Evolutionary conservation across 2,797 vertebrate genomes (phyloP), one percentile per base, ranked within the genome.

Genomic region (Typhlichthys subterraneus): DNA sequence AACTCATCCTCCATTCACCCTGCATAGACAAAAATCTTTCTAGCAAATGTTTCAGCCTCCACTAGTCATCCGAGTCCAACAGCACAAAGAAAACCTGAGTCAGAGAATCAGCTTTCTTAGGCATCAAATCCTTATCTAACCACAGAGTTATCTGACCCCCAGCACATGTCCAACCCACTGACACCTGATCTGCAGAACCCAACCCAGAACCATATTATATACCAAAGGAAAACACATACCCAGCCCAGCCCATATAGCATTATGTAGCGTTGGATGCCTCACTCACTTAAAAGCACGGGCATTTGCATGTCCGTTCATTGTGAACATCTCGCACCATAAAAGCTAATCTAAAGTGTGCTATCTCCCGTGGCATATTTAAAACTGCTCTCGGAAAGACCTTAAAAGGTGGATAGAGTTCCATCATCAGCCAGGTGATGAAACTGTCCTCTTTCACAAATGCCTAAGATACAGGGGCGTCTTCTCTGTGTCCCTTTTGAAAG

Each of bases 131-230:
- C 82, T 85, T 82, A 59, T 62, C 85, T 79, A 68, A 86, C 75
- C 75, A 78, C 75, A 61, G 63, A 72, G 90, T 87, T 82, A 91
- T 83, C 73, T 48, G 88, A 91, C 84, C 85, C 89, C 73, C 17
- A 59, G 78, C 80, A 85, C 82, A 83, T 84, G 84, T 77, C 79
- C 70, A 57, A 75, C 75, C 67, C 49, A 46, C 52, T 1, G 81
- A 85, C 75, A 92, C 82, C 19, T 12, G 87, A 92, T 89, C 85
- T 72, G 55, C 33, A 72, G 66, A 81, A 77, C 86, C 76, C 75
- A 77, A 55, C 77, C 81, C 80, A 67, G 72, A 81, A 65, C 68
- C 65, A 54, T 69, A 75, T 73, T 47, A 65, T 80, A 83, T 59
- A 80, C 70, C 70, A 69, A 59, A 59, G 64, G 70, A 15, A 64